Conservation (phyloP, 2,113 vertebrate genomes). For the Myocastor coypus region DNA sequence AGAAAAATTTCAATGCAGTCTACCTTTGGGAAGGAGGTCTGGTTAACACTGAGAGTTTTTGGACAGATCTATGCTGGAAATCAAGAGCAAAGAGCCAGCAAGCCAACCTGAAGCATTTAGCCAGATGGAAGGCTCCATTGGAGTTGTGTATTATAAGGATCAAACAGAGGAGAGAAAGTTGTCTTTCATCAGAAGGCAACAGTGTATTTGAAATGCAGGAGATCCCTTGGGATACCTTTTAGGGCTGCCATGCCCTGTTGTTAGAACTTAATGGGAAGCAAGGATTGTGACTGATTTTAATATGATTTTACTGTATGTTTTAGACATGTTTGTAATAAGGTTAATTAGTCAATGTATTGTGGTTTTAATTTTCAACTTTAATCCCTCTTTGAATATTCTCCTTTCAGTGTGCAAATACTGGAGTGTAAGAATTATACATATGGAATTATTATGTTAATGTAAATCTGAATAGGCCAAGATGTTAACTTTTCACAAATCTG, state of each 20-base stretch:
- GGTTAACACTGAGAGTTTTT: not conserved
- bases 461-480: too few relatives aligned
- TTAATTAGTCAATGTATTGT: not conserved
- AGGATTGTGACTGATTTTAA: not conserved
- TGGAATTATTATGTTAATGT: too few relatives aligned
- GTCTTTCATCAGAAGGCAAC: not conserved
- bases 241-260: not conserved
- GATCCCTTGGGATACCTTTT: not conserved
- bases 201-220: not conserved
- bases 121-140: not conserved
- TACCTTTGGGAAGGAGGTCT: not conserved
- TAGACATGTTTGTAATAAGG: not conserved
- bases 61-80: not conserved
- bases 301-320: not conserved
- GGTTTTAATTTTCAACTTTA: not conserved
- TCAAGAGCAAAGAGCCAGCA: not conserved
- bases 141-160: not conserved
- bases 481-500: too few relatives aligned
- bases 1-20: not conserved
- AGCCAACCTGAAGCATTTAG: not conserved
- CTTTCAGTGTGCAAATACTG: too few relatives aligned
- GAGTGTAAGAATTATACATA: too few relatives aligned
- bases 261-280: not conserved
- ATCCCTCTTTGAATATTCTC: not conserved
- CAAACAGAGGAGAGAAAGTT: not conserved